A percentile compares a stretch with the other conserved stretches of the same genome.
phyloP scores from a whole-genome alignment of 1,140 invertebrate genomes.

The Bombus difficillimus region DNA sequence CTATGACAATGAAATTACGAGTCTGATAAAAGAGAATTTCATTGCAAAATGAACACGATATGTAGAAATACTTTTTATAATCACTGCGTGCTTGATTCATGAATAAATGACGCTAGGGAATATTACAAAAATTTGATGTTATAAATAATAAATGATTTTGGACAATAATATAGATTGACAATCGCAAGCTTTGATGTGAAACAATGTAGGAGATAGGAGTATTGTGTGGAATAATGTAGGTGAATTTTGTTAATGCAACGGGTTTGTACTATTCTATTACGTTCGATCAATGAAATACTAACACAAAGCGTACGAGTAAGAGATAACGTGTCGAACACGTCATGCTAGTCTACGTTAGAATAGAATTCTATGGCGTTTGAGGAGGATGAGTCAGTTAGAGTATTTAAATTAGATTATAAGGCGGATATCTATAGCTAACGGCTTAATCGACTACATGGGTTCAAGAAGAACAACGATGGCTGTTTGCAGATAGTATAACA shows the following conservation, averaged over 20 bases:
- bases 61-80: not conserved
- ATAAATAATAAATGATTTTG: not conserved
- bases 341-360: not conserved
- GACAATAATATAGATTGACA: not conserved
- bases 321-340: constrained; percentile 20
- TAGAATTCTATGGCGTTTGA: not conserved
- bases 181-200: not conserved
- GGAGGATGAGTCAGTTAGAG: not conserved
- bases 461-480: not conserved
- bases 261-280: not conserved
- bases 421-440: not conserved
- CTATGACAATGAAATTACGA: not conserved
- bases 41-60: not conserved
- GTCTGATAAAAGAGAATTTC: not conserved
- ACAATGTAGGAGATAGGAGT: not conserved
- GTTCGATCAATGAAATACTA: constrained; percentile 19
- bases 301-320: not conserved
- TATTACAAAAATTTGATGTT: not conserved
- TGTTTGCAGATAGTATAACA: not conserved
- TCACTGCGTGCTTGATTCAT: not conserved
- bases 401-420: constrained; percentile 4
- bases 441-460: not conserved
- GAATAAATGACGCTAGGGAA: not conserved
- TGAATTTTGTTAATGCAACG: not conserved
- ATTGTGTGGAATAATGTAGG: not conserved